Conservation (phyloP, 2,797 vertebrate species). For the Scomberomorus guttatus region DNA sequence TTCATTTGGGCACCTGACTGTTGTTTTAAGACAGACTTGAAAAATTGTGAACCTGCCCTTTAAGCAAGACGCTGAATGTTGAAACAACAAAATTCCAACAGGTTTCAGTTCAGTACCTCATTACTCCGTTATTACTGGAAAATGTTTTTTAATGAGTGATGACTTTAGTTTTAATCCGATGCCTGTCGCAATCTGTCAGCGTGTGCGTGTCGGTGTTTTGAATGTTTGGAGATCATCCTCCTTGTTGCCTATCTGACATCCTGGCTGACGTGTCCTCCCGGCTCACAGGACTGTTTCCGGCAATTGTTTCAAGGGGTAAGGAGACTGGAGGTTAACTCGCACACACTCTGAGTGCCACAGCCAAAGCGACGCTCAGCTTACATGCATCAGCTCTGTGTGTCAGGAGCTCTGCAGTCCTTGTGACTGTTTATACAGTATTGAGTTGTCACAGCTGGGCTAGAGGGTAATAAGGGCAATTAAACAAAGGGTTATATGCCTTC, state of each 20-base stretch:
- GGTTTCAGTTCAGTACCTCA: not conserved
- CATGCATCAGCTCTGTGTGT: slow-evolving; percentile 12
- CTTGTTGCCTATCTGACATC: slow-evolving; percentile 72
- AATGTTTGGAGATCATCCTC: slow-evolving; percentile 35
- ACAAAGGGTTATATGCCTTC: slow-evolving; percentile 5
- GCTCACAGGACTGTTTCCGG: slow-evolving; percentile 73
- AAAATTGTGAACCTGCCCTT: too few species aligned
- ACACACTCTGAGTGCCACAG: slow-evolving; percentile 15
- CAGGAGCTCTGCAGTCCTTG: slow-evolving; percentile 23
- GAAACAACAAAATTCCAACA: not conserved
- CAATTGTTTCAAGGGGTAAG: slow-evolving; percentile 77
- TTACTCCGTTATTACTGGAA: not conserved
- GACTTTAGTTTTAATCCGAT: not conserved
- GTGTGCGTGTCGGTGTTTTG: not conserved
- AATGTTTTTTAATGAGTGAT: not conserved
- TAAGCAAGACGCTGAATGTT: slow-evolving; percentile 3
- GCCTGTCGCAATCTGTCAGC: not conserved
- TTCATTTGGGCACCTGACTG: too few species aligned
- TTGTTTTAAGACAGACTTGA: too few species aligned
- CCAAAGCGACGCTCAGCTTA: slow-evolving; percentile 22
- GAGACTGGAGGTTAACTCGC: slow-evolving; percentile 55
- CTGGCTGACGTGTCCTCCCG: slow-evolving; percentile 66
- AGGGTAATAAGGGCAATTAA: slow-evolving; percentile 9
- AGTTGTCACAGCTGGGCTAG: not conserved
- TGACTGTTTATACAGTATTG: slow-evolving; percentile 40